Conservation (phyloP, 1,140 invertebrate species). For the Drosophila mayri region DNA sequence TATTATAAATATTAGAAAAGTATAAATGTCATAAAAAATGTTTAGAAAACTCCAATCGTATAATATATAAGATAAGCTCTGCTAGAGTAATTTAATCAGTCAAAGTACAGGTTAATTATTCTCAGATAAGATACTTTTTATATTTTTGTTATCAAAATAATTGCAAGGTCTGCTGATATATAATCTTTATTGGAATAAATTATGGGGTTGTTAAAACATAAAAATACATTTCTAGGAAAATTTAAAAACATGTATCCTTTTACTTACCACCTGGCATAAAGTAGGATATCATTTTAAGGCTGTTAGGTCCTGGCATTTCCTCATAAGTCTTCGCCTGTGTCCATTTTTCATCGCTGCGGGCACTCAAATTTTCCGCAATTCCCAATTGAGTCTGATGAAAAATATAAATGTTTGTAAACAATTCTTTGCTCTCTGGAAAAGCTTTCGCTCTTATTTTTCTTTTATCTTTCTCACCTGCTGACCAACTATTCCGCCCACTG, state of each 20-base stretch:
- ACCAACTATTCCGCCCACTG: conserved; percentile 14
- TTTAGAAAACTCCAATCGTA: neutral
- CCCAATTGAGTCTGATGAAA: conserved; percentile 36
- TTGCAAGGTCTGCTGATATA: neutral
- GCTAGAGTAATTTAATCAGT: neutral
- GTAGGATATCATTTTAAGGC: conserved; percentile 37
- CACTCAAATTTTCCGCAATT: conserved; percentile 30
- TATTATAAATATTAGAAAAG: neutral
- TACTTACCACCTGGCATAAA: conserved; percentile 72
- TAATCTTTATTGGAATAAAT: neutral
- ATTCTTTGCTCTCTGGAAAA: conserved; percentile 7
- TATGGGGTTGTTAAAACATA: too few relatives aligned
- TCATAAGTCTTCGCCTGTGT: conserved; percentile 54
- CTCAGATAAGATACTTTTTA: neutral
- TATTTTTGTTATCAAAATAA: neutral
- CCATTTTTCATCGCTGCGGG: conserved; percentile 65
- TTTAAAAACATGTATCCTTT: neutral
- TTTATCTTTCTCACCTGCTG: conserved; percentile 57
- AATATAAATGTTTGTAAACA: conserved; percentile 69
- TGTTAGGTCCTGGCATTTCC: conserved; percentile 61
- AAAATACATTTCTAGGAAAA: neutral
- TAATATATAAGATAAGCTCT: neutral
- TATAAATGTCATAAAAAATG: neutral
- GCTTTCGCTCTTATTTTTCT: conserved; percentile 14
- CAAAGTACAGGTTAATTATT: neutral